Evolutionary conservation across 2,113 vertebrate genomes (phyloP).

Genomic region (Microcebus lehilahytsara): DNA sequence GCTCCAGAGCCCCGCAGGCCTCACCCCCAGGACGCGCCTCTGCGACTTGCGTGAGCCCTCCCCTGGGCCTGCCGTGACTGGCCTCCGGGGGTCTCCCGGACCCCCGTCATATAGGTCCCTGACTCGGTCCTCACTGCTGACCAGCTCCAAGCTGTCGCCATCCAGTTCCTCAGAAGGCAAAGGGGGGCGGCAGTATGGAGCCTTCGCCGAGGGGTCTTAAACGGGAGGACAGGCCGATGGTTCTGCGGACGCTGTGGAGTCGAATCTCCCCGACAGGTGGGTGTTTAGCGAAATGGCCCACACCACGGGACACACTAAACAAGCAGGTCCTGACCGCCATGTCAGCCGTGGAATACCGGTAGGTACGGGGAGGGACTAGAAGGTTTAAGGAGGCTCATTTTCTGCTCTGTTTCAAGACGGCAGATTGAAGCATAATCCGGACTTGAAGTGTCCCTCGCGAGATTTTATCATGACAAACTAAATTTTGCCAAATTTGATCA

Average conservation of each 20-base stretch:
- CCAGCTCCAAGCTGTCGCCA: neutral
- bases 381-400: neutral
- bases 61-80: neutral
- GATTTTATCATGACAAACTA: neutral
- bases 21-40: neutral
- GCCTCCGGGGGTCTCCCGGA: neutral
- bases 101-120: neutral
- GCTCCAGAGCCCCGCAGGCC: neutral
- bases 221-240: neutral
- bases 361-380: neutral
- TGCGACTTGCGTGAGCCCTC: neutral
- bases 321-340: neutral
- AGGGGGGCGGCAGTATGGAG: neutral
- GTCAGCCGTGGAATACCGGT: too few species aligned
- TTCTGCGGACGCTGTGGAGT: neutral
- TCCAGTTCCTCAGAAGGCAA: neutral
- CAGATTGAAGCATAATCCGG: neutral
- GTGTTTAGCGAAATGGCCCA: neutral
- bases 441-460: neutral
- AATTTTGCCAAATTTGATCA: constrained; percentile 2
- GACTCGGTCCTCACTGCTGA: neutral
- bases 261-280: neutral
- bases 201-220: neutral
- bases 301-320: neutral
- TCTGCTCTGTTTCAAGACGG: neutral